These are phyloP conservation scores for Calameuta idolon DNA, from an alignment of 2,888 invertebrate genomes.

Conservation along the genomic window DNA sequence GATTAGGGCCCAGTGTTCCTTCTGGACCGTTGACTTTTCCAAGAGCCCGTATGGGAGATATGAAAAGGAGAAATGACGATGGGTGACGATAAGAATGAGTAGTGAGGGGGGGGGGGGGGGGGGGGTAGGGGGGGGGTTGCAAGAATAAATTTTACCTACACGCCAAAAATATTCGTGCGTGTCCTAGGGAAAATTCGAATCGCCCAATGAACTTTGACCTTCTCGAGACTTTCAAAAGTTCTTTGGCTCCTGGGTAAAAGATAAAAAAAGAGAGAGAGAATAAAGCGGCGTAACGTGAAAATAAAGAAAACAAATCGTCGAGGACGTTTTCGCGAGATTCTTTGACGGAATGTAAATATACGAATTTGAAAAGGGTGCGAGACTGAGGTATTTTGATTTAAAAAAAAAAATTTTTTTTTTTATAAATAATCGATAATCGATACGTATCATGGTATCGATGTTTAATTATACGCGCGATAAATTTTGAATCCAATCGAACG, in stretches of 20 bases:
- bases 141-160: neutral
- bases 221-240: neutral
- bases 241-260: neutral
- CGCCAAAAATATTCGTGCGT: neutral
- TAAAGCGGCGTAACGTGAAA: constrained; percentile 18
- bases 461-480: neutral
- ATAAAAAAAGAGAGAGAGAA: neutral
- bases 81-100: neutral
- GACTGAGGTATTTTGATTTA: too few species aligned
- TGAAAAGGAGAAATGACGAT: neutral
- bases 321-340: neutral
- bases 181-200: neutral
- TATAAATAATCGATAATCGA: too few species aligned
- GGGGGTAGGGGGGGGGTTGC: fast-evolving
- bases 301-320: neutral
- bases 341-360: neutral
- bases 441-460: too few species aligned
- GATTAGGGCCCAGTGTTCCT: constrained; percentile 41
- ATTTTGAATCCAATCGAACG: neutral
- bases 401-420: too few species aligned
- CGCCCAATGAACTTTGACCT: neutral
- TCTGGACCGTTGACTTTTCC: neutral
- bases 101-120: too few species aligned
- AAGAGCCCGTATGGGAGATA: too few species aligned
- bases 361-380: neutral